Evolutionary conservation across 2,888 invertebrate species (phyloP), one percentile per base, ranked within the genome.

Genomic region (Sarcophaga carnaria): DNA sequence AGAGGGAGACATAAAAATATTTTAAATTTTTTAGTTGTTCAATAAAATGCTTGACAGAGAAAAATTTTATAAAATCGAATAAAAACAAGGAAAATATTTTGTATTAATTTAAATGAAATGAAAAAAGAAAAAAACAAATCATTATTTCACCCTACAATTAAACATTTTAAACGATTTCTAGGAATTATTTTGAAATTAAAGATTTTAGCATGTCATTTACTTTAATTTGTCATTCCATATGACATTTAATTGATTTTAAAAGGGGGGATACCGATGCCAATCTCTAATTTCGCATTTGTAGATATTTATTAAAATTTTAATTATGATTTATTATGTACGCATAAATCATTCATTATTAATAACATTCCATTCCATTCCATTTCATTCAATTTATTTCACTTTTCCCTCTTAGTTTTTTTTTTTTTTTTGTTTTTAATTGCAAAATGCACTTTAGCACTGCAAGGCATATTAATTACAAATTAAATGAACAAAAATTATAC

Each of bases 251-350:
- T 54, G 17, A 54, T 54, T 54, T 54, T 4, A 54, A 14, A 14
- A 54, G 49, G 14, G 14, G 1, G 2, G 37, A 8, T 2, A 37
- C 2, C 6, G 27, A 8, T 2, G 37, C 37, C 37, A 10, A 37
- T 8, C 37, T 10, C 2, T 37, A 37, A 37, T 37, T 37, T 8
- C 10, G 10, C 3, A 8, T 10, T 54, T 54, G 14, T 54, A 14
- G 54, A 14, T 54, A 54, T 54, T 69, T 69, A 69, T 69, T 69
- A 49, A 49, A 67, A 47, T 27, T 47, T 67, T 45, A 45, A 67
- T 17, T 45, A n/a, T 47, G 67, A 67, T 67, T 67, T 20, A 67
- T 67, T n/a, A 67, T 67, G 45, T 45, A n/a, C 4, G 5, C 20
- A n/a, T 67, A 67, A 67, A 45, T 67, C 37, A 45, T 45, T 67